Conservation (phyloP, 2,797 vertebrate genomes). For the Gila robusta region DNA sequence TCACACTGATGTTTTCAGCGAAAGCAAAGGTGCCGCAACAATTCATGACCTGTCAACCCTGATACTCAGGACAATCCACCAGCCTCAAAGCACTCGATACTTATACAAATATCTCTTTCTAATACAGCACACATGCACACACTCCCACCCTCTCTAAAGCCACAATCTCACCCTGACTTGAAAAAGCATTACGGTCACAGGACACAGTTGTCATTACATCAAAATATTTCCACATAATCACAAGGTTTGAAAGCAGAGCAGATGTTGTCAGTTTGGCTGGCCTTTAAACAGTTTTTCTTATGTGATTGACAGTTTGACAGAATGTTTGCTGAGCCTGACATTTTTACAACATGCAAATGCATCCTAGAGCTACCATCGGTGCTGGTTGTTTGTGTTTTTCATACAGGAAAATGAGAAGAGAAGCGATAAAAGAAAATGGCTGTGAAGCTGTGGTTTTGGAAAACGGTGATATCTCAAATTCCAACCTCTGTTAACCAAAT, state of each 20-base stretch:
- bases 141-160: constrained; percentile 19
- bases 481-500: background rate
- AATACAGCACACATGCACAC: constrained; percentile 71
- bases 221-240: constrained; percentile 43
- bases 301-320: constrained; percentile 22
- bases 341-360: constrained; percentile 27
- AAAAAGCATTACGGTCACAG: constrained; percentile 34
- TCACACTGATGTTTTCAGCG: constrained; percentile 79
- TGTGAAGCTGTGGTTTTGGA: constrained; percentile 7
- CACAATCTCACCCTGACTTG: constrained; percentile 27
- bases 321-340: constrained; percentile 6
- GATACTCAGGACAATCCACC: constrained; percentile 84
- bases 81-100: constrained; percentile 74
- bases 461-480: background rate
- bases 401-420: background rate
- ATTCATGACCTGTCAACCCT: constrained; percentile 86
- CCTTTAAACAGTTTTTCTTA: constrained; percentile 5
- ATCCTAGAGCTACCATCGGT: background rate
- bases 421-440: background rate
- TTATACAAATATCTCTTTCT: constrained; percentile 78
- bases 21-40: constrained; percentile 80
- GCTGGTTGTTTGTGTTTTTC: constrained; percentile 10
- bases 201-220: constrained; percentile 45
- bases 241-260: constrained; percentile 37
- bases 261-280: constrained; percentile 18